These are phyloP conservation scores for Lasiurus borealis DNA, from an alignment of 2,113 vertebrate genomes.

Conservation along the genomic window DNA sequence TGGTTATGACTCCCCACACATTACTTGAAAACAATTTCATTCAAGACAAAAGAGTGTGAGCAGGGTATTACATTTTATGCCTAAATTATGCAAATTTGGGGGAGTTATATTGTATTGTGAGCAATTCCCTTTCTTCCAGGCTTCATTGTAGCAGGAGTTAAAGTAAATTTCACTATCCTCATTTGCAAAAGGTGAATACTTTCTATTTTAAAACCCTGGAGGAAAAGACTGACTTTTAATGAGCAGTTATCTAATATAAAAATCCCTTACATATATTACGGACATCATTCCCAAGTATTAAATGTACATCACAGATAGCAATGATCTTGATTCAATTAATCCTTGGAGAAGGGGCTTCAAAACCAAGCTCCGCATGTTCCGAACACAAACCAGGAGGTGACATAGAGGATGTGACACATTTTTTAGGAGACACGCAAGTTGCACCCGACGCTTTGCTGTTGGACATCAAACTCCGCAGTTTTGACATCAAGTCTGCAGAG, in stretches of 20 bases:
- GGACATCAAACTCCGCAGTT: not conserved
- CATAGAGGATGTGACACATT: not conserved
- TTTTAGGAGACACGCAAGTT: not conserved
- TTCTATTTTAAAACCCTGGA: constrained; percentile 77
- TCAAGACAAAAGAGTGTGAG: constrained; percentile 83
- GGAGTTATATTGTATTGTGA: constrained; percentile 76
- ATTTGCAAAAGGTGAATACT: constrained; percentile 74
- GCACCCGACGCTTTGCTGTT: not conserved
- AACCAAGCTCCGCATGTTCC: not conserved
- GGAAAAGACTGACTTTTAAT: constrained; percentile 75
- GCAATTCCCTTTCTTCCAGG: constrained; percentile 74
- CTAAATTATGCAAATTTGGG: constrained; percentile 79
- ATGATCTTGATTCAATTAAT: constrained; percentile 72
- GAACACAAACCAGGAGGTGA: not conserved
- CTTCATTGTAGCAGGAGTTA: constrained; percentile 74
- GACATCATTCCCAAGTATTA: constrained; percentile 73
- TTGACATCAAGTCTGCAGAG: not conserved
- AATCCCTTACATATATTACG: constrained; percentile 76
- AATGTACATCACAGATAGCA: constrained; percentile 62
- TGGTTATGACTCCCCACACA: constrained; percentile 76
- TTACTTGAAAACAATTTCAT: constrained; percentile 82
- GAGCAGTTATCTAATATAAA: constrained; percentile 66
- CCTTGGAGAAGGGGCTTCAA: constrained; percentile 49
- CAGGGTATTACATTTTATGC: constrained; percentile 77
- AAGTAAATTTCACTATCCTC: constrained; percentile 79